A percentile compares a stretch with the other conserved stretches of the same genome.
Conservation (phyloP, 2,888 invertebrate species). For the Himalopsyche japonica region DNA sequence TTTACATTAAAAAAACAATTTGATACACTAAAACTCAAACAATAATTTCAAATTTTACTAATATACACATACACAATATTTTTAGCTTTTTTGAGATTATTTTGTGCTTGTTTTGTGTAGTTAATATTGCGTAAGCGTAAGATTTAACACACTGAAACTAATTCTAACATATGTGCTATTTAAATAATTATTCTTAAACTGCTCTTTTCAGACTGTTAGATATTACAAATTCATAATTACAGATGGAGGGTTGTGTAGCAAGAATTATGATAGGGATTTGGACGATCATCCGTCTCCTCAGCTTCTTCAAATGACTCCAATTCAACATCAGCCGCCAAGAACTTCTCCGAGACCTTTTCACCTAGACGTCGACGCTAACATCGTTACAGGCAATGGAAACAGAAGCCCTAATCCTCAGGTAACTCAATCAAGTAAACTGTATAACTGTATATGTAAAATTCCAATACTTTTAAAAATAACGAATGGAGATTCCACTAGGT, state of each 20-base stretch:
- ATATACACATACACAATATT: too few relatives aligned
- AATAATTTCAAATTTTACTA: too few relatives aligned
- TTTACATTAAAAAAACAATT: too few relatives aligned
- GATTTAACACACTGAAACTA: too few relatives aligned
- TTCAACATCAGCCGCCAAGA: background rate
- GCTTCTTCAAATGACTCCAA: background rate
- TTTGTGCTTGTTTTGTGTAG: too few relatives aligned
- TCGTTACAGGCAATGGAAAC: background rate
- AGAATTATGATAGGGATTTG: background rate
- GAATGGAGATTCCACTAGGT: too few relatives aligned
- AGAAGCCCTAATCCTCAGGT: background rate
- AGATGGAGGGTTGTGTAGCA: background rate
- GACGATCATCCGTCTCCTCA: background rate
- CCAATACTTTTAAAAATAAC: too few relatives aligned
- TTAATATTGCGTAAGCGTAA: too few relatives aligned
- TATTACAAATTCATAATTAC: background rate
- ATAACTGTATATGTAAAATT: too few relatives aligned
- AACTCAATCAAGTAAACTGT: too few relatives aligned
- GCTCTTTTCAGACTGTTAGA: background rate
- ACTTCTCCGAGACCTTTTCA: background rate
- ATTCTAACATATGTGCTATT: background rate
- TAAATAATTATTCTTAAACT: background rate
- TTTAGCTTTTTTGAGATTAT: too few relatives aligned
- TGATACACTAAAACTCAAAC: too few relatives aligned
- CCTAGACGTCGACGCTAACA: background rate